These are phyloP conservation scores for Chamaetylas fuelleborni DNA, from an alignment of 2,113 vertebrate genomes.

Conservation along the genomic window DNA sequence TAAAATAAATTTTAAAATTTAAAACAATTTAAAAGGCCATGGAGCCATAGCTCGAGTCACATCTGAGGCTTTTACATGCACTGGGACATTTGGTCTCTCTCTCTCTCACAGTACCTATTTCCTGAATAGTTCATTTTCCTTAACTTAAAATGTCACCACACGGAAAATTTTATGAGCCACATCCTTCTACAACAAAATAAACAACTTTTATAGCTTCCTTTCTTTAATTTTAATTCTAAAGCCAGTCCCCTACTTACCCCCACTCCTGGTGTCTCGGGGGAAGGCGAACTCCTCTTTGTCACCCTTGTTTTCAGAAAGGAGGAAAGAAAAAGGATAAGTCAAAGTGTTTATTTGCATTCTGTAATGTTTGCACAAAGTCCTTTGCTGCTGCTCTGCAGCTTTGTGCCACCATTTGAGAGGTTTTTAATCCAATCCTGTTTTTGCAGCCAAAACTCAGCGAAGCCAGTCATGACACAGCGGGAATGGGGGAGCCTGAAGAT, in stretches of 20 bases:
- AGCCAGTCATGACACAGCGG: background rate
- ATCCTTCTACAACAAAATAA: accelerated
- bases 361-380: background rate
- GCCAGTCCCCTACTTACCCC: background rate
- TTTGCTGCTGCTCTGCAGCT: background rate
- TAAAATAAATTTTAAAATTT: too few species aligned
- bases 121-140: background rate
- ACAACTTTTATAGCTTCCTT: background rate
- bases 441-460: background rate
- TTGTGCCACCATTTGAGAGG: background rate
- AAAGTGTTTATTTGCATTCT: background rate
- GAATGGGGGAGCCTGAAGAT: background rate
- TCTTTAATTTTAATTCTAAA: background rate
- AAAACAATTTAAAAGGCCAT: too few species aligned
- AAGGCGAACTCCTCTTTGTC: conserved; percentile 31
- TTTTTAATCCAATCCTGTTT: background rate
- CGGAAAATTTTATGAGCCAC: background rate
- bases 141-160: background rate
- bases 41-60: too few species aligned
- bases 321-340: background rate
- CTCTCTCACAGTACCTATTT: background rate
- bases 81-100: background rate
- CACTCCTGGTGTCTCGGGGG: background rate
- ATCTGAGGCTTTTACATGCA: background rate
- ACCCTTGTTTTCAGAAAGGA: background rate